Evolutionary conservation across 92 coral and sea anemone species (phyloP).

Genomic region (Porites evermanni): DNA sequence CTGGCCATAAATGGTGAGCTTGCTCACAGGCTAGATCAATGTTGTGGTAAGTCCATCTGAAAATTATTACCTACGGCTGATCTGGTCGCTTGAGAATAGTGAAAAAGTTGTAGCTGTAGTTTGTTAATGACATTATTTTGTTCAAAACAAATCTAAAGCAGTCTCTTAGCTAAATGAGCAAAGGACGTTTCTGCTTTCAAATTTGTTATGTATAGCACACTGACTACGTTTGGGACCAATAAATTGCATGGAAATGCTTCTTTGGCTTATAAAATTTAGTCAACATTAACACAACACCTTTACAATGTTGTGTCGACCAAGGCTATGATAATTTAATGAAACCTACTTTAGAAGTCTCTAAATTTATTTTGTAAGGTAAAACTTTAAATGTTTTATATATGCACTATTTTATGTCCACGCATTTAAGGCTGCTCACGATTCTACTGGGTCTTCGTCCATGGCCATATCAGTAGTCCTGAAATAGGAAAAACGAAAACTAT

Average conservation of each 20-base stretch:
- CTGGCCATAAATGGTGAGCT: too few relatives aligned
- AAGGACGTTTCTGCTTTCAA: background rate
- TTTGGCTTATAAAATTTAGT: background rate
- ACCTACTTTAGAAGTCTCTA: background rate
- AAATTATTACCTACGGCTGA: background rate
- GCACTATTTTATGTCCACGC: background rate
- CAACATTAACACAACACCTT: background rate
- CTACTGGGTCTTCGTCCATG: constrained; percentile 88
- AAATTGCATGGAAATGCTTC: background rate
- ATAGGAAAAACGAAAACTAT: background rate
- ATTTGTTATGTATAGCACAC: background rate
- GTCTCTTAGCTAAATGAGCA: too few relatives aligned
- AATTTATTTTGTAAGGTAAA: background rate
- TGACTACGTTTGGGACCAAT: background rate
- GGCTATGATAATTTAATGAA: background rate
- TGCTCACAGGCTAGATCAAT: too few relatives aligned
- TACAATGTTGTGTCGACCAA: background rate
- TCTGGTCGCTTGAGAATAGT: background rate
- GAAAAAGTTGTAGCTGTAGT: too few relatives aligned
- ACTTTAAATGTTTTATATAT: background rate
- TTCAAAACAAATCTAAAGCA: too few relatives aligned
- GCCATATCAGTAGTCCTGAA: constrained; percentile 80
- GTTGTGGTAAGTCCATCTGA: too few relatives aligned
- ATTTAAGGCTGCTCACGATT: background rate
- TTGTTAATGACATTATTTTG: too few relatives aligned